A percentile compares a stretch with the other conserved stretches of the same genome.
Evolutionary conservation across 2,888 invertebrate genomes (phyloP).

Genomic region (Acleris literana): DNA sequence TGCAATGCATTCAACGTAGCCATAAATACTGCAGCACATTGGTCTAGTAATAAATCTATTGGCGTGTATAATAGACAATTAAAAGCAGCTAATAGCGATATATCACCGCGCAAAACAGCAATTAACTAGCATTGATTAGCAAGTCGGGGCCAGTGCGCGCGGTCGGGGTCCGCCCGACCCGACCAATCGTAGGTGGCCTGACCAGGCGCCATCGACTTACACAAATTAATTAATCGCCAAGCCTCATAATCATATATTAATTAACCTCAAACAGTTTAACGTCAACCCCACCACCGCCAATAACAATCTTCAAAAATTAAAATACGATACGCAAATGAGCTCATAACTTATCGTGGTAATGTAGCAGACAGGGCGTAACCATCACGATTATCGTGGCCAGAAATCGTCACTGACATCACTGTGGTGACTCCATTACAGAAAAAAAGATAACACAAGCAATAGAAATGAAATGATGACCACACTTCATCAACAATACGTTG

Average conservation of each 20-base stretch:
- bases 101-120: slow-evolving; percentile 72
- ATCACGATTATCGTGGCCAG: slow-evolving; percentile 72
- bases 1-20: not conserved
- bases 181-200: slow-evolving; percentile 41
- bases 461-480: slow-evolving; percentile 70
- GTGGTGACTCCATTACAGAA: slow-evolving; percentile 63
- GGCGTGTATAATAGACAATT: slow-evolving; percentile 47
- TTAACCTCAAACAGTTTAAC: slow-evolving; percentile 63
- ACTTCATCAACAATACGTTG: slow-evolving; percentile 59
- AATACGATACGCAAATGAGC: slow-evolving; percentile 65
- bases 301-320: slow-evolving; percentile 62
- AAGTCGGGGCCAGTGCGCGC: slow-evolving; percentile 44
- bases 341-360: slow-evolving; percentile 66
- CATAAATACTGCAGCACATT: slow-evolving; percentile 2
- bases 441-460: slow-evolving; percentile 61
- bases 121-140: slow-evolving; percentile 69
- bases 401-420: slow-evolving; percentile 73
- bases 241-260: slow-evolving; percentile 74
- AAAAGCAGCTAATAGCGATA: slow-evolving; percentile 61
- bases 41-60: slow-evolving; percentile 23
- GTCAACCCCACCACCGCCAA: slow-evolving; percentile 61
- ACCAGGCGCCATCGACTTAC: slow-evolving; percentile 54
- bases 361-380: slow-evolving; percentile 68
- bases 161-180: slow-evolving; percentile 43
- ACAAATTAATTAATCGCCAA: slow-evolving; percentile 61